These are phyloP conservation scores for Periophthalmodon schlosseri DNA, from an alignment of 2,113 vertebrate species.

Conservation along the genomic window DNA sequence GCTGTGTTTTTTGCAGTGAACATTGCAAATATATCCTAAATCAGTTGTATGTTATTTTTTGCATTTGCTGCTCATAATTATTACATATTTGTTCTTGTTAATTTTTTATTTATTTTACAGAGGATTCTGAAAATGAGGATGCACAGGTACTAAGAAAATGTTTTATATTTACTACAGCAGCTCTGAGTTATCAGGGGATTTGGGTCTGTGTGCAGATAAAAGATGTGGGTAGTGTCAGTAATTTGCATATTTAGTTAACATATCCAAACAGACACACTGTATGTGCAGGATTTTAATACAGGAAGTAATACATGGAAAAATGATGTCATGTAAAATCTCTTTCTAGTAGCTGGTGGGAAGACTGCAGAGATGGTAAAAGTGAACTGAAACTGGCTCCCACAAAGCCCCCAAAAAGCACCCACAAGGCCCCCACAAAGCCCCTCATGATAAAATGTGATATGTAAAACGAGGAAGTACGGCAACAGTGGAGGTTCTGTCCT, in stretches of 20 bases:
- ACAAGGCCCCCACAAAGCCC: too few species aligned
- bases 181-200: not conserved
- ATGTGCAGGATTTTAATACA: not conserved
- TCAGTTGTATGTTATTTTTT: too few species aligned
- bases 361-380: not conserved
- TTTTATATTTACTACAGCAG: not conserved
- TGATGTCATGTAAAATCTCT: not conserved
- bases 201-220: not conserved
- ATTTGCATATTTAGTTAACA: slow-evolving; percentile 48
- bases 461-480: too few species aligned
- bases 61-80: too few species aligned
- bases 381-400: not conserved
- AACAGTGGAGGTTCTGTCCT: too few species aligned
- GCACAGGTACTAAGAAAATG: slow-evolving; percentile 33
- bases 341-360: not conserved
- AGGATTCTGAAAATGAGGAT: slow-evolving; percentile 3
- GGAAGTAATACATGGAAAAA: slow-evolving; percentile 4
- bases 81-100: too few species aligned
- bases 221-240: not conserved
- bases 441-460: too few species aligned
- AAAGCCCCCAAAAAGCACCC: too few species aligned
- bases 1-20: too few species aligned
- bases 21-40: too few species aligned
- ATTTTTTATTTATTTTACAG: slow-evolving; percentile 18
- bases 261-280: not conserved